Evolutionary conservation across 2,797 vertebrate species (phyloP), one percentile per base, ranked within the genome.

Genomic region (Champsocephalus esox): DNA sequence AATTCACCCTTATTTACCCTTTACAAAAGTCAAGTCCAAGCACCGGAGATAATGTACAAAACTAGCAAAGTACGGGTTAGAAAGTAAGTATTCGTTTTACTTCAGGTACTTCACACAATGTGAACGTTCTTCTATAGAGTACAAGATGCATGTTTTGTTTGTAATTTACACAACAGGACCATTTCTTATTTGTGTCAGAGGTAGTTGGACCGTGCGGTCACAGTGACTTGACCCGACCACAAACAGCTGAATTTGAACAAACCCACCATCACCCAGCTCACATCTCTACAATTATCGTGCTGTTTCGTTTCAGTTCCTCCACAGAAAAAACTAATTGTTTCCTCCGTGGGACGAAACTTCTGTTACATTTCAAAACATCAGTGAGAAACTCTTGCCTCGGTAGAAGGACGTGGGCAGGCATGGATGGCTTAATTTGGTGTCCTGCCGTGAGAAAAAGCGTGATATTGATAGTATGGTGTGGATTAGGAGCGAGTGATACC

Each of bases 401-500:
- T 66, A 70, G 70, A 69, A 75, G 63, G 79, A 80, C 12, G 5
- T 66, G 24, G 50, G 44, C 56, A 19, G 43, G 74, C n/a, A 67
- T 16, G 55, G 77, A 71, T 38, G 17, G 60, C 87, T 81, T 85
- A 79, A 92, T 89, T 84, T 85, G 77, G 45, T 63, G 75, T 75
- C 75, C 44, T 49, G 72, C 73, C 69, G 49, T 74, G 50, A 44
- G 71, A 67, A 73, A 70, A 87, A 70, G 28, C 75, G 70, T 86
- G 70, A 65, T 89, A 83, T 87, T 84, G 85, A 84, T 81, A 55
- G 77, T 64, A 56, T 58, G 51, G 72, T 70, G 74, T 80, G 88
- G 85, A 92, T 92, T 89, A 92, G 72, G 50, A 62, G 79, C 44
- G 24, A 83, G 83, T 84, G 91, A 90, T 91, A 92, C 92, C 87